Evolutionary conservation across 2,113 vertebrate species (phyloP).

Genomic region (Cygnus buccinator): DNA sequence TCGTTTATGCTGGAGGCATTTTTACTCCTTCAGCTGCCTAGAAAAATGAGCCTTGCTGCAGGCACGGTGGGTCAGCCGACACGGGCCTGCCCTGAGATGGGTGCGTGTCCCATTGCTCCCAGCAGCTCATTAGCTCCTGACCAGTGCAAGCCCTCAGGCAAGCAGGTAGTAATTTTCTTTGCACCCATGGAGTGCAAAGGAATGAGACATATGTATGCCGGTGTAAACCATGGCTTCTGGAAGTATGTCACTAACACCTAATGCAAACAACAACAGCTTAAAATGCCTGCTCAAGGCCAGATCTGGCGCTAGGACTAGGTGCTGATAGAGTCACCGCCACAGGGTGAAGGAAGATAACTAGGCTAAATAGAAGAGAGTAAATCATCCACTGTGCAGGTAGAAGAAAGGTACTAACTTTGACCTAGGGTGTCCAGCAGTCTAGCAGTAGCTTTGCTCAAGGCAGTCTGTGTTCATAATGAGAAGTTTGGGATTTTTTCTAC

Average conservation of each 20-base stretch:
- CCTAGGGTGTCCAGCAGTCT: not conserved
- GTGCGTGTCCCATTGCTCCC: not conserved
- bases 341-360: not conserved
- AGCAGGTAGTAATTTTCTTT: not conserved
- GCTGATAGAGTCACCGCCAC: not conserved
- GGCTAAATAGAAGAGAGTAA: not conserved
- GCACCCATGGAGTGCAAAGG: not conserved
- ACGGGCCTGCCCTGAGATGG: not conserved
- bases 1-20: not conserved
- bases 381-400: not conserved
- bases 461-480: not conserved
- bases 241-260: not conserved
- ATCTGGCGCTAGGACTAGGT: not conserved
- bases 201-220: not conserved
- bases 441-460: not conserved
- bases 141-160: accelerated
- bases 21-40: not conserved
- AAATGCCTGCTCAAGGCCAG: not conserved
- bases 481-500: not conserved
- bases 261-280: not conserved
- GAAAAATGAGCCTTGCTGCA: not conserved
- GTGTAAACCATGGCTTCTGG: not conserved
- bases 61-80: not conserved
- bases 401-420: not conserved
- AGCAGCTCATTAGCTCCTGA: not conserved